Conservation (phyloP, 2,113 vertebrate species). For the Ptychochromis oligacanthus region DNA sequence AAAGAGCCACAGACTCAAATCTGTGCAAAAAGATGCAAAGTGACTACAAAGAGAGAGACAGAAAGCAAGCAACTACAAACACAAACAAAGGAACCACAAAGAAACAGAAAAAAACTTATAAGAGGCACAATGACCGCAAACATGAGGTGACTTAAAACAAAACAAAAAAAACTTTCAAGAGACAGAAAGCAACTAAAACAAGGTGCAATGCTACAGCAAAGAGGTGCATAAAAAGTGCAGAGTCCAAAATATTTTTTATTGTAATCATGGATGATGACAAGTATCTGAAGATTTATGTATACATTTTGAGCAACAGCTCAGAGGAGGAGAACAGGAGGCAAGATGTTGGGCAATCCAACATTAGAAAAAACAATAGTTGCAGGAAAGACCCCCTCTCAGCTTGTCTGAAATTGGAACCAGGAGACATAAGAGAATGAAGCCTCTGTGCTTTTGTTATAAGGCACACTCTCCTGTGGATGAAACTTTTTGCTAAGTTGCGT, state of each 20-base stretch:
- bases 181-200: neutral
- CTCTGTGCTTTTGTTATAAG: slow-evolving; percentile 73
- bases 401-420: slow-evolving; percentile 74
- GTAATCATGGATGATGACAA: neutral
- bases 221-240: neutral
- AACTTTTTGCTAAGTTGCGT: slow-evolving; percentile 47
- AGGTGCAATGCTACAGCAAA: neutral
- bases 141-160: neutral
- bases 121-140: neutral
- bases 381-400: slow-evolving; percentile 15
- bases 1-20: neutral
- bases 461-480: slow-evolving; percentile 35
- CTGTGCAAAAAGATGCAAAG: neutral
- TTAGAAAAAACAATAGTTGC: slow-evolving; percentile 47
- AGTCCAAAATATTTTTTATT: neutral
- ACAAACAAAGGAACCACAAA: too few species aligned
- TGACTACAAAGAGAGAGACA: neutral
- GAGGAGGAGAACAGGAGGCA: neutral
- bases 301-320: neutral
- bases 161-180: too few species aligned
- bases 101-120: neutral
- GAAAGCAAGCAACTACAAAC: too few species aligned
- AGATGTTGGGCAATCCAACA: slow-evolving; percentile 40
- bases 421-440: slow-evolving; percentile 67
- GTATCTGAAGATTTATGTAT: neutral